Conservation (phyloP, 2,888 invertebrate genomes). For the Spialia ferax region DNA sequence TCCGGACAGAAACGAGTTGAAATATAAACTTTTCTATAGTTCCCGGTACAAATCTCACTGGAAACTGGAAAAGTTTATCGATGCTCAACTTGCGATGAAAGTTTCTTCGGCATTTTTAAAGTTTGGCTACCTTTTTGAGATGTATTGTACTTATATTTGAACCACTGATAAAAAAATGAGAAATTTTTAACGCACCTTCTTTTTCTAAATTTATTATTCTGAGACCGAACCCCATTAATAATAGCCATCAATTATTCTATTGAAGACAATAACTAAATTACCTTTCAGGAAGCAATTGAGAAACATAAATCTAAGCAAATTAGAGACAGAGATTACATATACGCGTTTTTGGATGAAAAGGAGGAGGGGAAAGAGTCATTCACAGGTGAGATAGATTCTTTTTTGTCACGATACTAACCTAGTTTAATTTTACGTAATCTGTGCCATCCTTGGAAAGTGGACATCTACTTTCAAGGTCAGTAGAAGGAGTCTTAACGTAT, state of each 20-base stretch:
- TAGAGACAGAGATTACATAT: slow-evolving; percentile 75
- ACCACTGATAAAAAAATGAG: too few relatives aligned
- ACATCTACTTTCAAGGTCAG: too few relatives aligned
- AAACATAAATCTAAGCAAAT: slow-evolving; percentile 66
- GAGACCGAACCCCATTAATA: neutral
- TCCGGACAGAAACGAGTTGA: slow-evolving; percentile 28
- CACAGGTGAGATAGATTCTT: slow-evolving; percentile 49
- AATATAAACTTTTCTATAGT: slow-evolving; percentile 32
- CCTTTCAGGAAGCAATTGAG: slow-evolving; percentile 67
- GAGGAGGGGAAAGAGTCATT: slow-evolving; percentile 57
- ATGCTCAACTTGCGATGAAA: neutral
- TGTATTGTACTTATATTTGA: neutral
- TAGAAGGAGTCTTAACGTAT: too few relatives aligned
- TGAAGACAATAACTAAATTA: neutral
- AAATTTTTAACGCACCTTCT: too few relatives aligned
- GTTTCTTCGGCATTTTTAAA: neutral
- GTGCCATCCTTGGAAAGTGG: too few relatives aligned
- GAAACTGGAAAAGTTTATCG: slow-evolving; percentile 44
- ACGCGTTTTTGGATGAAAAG: slow-evolving; percentile 86
- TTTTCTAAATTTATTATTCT: too few relatives aligned
- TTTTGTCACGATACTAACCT: too few relatives aligned
- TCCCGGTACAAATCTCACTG: slow-evolving; percentile 17
- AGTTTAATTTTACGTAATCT: too few relatives aligned
- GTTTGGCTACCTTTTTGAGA: neutral
- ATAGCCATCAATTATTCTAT: neutral